phyloP scores from a whole-genome alignment of 2,797 vertebrate genomes.

The Macroramphosus scolopax region DNA sequence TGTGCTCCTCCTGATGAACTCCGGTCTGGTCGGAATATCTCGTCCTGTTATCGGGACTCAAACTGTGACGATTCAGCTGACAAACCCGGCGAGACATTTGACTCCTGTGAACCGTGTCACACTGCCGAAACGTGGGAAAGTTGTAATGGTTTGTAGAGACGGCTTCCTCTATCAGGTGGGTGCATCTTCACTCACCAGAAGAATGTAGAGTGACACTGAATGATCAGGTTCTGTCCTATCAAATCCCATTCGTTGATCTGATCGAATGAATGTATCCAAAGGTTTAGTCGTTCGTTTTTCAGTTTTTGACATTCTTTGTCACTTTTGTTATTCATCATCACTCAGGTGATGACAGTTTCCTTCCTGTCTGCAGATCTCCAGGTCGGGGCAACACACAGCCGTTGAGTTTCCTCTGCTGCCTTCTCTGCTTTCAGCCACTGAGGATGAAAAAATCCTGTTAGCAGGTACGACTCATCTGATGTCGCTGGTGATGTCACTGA shows the following conservation, averaged over 20 bases:
- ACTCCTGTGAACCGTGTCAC: conserved; percentile 42
- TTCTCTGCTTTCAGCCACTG: conserved; percentile 69
- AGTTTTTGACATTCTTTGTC: no score
- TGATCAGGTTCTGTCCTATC: no score
- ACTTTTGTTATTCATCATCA: neutral
- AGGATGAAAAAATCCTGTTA: conserved; percentile 79
- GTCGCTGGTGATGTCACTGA: neutral
- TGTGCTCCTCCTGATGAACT: conserved; percentile 61
- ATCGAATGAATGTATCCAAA: no score
- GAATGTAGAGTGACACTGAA: no score
- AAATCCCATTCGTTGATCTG: no score
- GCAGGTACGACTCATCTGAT: conserved; percentile 75
- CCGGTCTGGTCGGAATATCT: conserved; percentile 62
- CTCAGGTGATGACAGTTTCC: neutral
- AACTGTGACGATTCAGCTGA: conserved; percentile 42
- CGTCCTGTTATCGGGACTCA: conserved; percentile 30
- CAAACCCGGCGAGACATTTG: conserved; percentile 10
- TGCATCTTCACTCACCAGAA: neutral
- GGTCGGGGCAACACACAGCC: conserved; percentile 40
- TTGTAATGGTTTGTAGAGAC: conserved; percentile 70
- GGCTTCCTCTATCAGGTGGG: conserved; percentile 70
- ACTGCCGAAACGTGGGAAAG: conserved; percentile 60
- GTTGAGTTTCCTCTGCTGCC: conserved; percentile 71
- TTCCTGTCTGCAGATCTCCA: conserved; percentile 69
- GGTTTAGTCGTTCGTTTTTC: no score